Base-by-base conservation (phyloP, 2,888 invertebrate species). In the Protonemura montana region DNA sequence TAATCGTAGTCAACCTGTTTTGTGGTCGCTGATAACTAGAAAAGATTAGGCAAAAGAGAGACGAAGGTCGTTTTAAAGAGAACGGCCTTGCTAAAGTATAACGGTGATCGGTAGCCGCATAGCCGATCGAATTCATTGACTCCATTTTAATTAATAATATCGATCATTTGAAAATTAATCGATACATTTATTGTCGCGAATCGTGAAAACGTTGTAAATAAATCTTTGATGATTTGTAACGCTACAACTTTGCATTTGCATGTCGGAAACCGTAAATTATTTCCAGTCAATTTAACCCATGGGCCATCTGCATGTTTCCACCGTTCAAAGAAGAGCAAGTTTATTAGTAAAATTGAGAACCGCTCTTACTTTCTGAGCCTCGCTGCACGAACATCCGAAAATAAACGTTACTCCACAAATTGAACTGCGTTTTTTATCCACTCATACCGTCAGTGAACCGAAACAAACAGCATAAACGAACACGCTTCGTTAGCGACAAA, bases 81-180 rank as follows among this genome's bases (percentile, higher is more conserved):
- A 29, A 81, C 81, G 81, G 7, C 81, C 81, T 81, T 81, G 81
- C 81, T 30, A 21, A 21, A 81, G 28, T 35, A 10, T 81, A 81
- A 81, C 81, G 81, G 81, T 30, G 30, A 81, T 81, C 59, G 59
- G 13, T 21, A 59, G 59, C 59, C 59, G 21, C 59, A 59, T 10
- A 16, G 59, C 59, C 1, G 59, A 13, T 59, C 59, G 59, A 59
- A 59, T 59, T 59, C 59, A 59, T 59, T 59, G 59, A 59, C 21
- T 21, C 59, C 21, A 3, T 59, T 21, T 59, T 13, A 59, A 59
- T 59, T 59, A 59, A 59, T 59, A 59, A 59, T 59, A 16, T 3
- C 5, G 3, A 35, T 10, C 10, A 35, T 10, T 21, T n/a, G n/a
- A n/a, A n/a, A 59, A 59, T 7, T 59, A 59, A 59, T 59, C 59